Evolutionary conservation across 2,888 invertebrate genomes (phyloP), one percentile per base, ranked within the genome.

Genomic region (Catocala nupta): DNA sequence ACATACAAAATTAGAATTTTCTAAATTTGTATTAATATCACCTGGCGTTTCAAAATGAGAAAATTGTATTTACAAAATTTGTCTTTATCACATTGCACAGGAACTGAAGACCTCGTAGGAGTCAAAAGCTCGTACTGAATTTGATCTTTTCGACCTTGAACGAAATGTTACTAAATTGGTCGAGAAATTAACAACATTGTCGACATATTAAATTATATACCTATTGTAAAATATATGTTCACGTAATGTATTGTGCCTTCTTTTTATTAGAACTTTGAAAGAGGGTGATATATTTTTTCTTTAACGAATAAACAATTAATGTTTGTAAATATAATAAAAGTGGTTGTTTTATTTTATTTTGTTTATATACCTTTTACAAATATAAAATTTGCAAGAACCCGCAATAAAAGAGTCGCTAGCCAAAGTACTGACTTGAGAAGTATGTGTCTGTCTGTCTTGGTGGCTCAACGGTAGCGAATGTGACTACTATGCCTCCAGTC

Each of bases 231-330:
- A 53, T 71, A 65, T 63, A 59, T 70, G 65, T 71, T 71, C 63
- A 63, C 70, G 59, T 70, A 69, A 74, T 71, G 78, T 77, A 85
- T 77, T 82, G 92, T 92, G 92, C 93, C 93, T 93, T 93, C 90
- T 81, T 61, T 73, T 51, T 53, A 72, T 64, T 62, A 76, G 77
- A 80, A 82, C 66, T 75, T 73, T 77, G 43, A 73, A 77, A 73
- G 90, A 88, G 91, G 91, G 92, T 90, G 90, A 91, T 93, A 91
- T 91, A 89, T 88, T 90, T 89, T 86, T 87, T 85, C 85, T 90
- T 87, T 80, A 82, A 80, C 81, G 82, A 91, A 90, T 91, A 91
- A 92, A 92, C 80, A 74, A 91, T 90, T 88, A 90, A 92, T 92
- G 92, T 93, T 92, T 93, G 92, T 93, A 93, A 90, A 93, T 93